These are phyloP conservation scores for Macrotus californicus DNA, from an alignment of 2,113 vertebrate species.

Conservation along the genomic window DNA sequence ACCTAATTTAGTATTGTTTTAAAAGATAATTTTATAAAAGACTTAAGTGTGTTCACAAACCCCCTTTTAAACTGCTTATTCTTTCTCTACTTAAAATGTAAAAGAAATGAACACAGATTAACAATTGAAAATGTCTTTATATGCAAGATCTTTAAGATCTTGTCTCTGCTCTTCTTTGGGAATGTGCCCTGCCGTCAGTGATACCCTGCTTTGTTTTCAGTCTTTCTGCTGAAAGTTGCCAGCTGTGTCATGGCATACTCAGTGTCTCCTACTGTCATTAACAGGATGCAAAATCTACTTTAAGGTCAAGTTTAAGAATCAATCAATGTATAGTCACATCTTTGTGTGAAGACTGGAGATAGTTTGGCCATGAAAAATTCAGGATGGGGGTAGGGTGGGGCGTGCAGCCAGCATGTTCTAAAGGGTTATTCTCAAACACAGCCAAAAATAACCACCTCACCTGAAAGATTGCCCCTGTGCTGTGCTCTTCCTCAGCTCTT, in stretches of 20 bases:
- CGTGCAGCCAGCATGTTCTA: background rate
- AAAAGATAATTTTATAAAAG: background rate
- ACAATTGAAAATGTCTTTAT: background rate
- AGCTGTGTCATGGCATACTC: background rate
- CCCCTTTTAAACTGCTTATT: background rate
- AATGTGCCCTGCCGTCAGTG: background rate
- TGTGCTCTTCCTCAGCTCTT: background rate
- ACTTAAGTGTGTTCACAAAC: background rate
- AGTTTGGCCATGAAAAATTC: background rate
- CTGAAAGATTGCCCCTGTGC: background rate
- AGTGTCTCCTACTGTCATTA: background rate
- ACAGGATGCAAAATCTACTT: background rate
- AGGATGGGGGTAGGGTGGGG: background rate
- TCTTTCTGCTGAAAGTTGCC: background rate
- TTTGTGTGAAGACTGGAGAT: background rate
- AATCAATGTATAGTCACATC: background rate
- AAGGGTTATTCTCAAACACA: background rate
- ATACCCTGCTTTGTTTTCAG: background rate
- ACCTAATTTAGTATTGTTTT: background rate
- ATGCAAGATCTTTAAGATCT: background rate
- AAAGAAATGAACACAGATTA: background rate
- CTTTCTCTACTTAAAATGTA: background rate
- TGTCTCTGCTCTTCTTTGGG: background rate
- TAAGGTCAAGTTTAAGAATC: background rate
- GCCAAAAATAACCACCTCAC: background rate